These are phyloP conservation scores for Copidosoma aretas DNA, from an alignment of 2,888 invertebrate genomes.

Conservation along the genomic window DNA sequence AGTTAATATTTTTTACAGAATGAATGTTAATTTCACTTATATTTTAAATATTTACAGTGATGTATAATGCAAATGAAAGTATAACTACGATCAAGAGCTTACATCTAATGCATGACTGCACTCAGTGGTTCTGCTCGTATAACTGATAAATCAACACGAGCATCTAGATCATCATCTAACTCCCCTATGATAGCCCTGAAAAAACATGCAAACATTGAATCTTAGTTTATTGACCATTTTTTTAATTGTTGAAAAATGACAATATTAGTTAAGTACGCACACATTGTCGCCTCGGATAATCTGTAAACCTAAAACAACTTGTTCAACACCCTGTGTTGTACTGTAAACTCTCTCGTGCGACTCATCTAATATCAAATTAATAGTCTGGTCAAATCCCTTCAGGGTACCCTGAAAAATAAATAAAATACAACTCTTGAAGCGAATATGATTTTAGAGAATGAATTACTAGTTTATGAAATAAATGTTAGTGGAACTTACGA, in stretches of 20 bases:
- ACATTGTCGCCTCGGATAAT: slow-evolving; percentile 99
- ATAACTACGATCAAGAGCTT: slow-evolving; percentile 13
- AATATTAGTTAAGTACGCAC: slow-evolving; percentile 64
- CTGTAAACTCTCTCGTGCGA: slow-evolving; percentile 99
- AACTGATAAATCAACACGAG: slow-evolving; percentile 78
- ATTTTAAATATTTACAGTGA: slow-evolving; percentile 44
- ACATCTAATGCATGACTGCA: slow-evolving; percentile 74
- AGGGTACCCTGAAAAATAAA: slow-evolving; percentile 77
- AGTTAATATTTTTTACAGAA: slow-evolving; percentile 35
- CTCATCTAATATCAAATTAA: slow-evolving; percentile 96
- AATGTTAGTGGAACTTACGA: slow-evolving; percentile 67
- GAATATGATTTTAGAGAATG: too few relatives aligned
- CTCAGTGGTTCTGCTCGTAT: slow-evolving; percentile 86
- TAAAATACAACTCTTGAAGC: too few relatives aligned
- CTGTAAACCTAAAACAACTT: slow-evolving; percentile 95
- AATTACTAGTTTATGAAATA: too few relatives aligned
- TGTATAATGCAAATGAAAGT: slow-evolving; percentile 26
- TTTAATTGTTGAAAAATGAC: neutral
- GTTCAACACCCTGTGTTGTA: slow-evolving; percentile 87
- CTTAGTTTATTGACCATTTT: neutral
- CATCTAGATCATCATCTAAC: slow-evolving; percentile 83
- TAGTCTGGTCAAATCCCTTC: slow-evolving; percentile 99
- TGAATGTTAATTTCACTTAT: slow-evolving; percentile 21
- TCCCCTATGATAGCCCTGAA: slow-evolving; percentile 80
- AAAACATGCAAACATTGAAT: too few relatives aligned